Percentiles rank a stretch among this genome's conserved stretches.
These are phyloP conservation scores for Pelodiscus sinensis DNA, from an alignment of 2,113 vertebrate genomes.

Conservation along the genomic window DNA sequence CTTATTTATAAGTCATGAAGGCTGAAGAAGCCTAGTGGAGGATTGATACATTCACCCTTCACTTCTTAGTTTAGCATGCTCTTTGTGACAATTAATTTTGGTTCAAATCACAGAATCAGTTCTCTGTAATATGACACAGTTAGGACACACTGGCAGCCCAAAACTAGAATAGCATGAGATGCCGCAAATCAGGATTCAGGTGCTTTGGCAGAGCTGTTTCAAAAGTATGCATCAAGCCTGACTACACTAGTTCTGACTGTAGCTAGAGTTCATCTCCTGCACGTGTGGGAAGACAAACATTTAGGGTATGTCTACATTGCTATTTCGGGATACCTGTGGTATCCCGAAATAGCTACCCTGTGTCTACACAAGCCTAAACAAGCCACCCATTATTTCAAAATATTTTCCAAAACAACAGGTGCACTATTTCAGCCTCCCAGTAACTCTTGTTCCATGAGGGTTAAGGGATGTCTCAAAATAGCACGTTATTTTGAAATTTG, in stretches of 20 bases:
- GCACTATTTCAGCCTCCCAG: too few relatives aligned
- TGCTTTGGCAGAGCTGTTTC: constrained; percentile 46
- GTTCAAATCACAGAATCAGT: constrained; percentile 22
- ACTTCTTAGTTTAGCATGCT: constrained; percentile 14
- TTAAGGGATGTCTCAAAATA: too few relatives aligned
- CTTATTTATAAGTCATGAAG: constrained; percentile 3
- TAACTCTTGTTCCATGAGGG: too few relatives aligned
- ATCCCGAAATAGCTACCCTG: too few relatives aligned
- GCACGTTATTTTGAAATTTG: too few relatives aligned
- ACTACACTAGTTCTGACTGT: neutral
- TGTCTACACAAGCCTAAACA: too few relatives aligned
- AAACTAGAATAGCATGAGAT: neutral
- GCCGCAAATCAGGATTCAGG: constrained; percentile 53
- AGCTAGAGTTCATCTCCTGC: neutral
- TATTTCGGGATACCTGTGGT: too few relatives aligned
- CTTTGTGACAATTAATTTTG: constrained; percentile 19
- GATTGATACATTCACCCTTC: neutral
- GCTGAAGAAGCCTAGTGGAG: constrained; percentile 16
- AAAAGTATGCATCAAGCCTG: constrained; percentile 46
- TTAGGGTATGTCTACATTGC: too few relatives aligned
- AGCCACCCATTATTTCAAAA: too few relatives aligned
- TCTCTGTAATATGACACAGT: neutral
- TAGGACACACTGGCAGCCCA: neutral
- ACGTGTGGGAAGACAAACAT: neutral
- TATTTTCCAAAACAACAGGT: too few relatives aligned